A percentile compares a stretch with the other conserved stretches of the same genome.
These are phyloP conservation scores for Kradibia gibbosae DNA, from an alignment of 1,140 invertebrate species.

Conservation along the genomic window DNA sequence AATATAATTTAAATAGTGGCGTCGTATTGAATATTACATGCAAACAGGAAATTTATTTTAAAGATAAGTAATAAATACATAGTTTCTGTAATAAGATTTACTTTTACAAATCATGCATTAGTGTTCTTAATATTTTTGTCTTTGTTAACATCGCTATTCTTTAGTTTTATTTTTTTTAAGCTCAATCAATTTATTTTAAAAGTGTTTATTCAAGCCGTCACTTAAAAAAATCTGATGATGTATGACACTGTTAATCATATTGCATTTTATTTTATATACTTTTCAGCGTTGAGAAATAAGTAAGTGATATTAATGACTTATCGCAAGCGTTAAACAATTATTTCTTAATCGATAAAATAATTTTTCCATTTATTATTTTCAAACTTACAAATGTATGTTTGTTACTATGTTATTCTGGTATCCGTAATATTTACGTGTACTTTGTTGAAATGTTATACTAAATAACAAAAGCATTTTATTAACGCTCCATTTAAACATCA, in stretches of 20 bases:
- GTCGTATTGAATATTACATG: neutral
- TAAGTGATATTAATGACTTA: neutral
- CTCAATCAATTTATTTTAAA: too few species aligned
- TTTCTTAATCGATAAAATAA: neutral
- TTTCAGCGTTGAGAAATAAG: neutral
- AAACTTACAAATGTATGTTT: neutral
- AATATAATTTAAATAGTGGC: neutral
- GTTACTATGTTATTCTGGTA: neutral
- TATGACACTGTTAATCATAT: too few species aligned
- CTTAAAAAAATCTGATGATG: too few species aligned
- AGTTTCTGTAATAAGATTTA: too few species aligned
- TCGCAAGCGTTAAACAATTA: neutral
- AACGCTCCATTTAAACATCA: slow-evolving; percentile 26
- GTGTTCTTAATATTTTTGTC: too few species aligned
- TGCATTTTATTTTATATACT: neutral
- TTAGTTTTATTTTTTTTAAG: too few species aligned
- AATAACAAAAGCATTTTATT: slow-evolving; percentile 8
- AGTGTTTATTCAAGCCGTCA: too few species aligned
- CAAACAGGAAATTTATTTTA: too few species aligned
- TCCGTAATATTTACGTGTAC: neutral
- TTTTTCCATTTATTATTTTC: too few species aligned
- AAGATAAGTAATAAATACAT: too few species aligned
- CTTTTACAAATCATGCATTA: too few species aligned
- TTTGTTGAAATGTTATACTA: neutral
- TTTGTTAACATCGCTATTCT: too few species aligned